These are phyloP conservation scores for Hipparchia sbordonii DNA, from an alignment of 2,888 invertebrate species.

Conservation along the genomic window DNA sequence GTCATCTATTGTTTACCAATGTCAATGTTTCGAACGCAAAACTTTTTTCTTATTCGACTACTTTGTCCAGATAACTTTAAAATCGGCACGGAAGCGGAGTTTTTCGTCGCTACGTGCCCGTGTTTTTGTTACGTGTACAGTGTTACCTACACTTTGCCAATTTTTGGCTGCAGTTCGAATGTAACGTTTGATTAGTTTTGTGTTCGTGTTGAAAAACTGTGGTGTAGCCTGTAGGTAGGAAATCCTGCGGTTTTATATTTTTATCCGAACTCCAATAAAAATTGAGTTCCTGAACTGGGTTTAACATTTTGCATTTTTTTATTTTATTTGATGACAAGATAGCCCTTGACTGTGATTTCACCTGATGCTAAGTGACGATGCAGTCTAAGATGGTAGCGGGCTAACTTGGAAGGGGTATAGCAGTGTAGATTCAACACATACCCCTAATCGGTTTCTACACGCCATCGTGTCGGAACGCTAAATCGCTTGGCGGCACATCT, in stretches of 20 bases:
- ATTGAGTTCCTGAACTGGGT: background rate
- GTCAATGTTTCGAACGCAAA: conserved; percentile 29
- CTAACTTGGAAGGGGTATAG: no score
- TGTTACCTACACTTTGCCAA: conserved; percentile 19
- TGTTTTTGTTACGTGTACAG: conserved; percentile 25
- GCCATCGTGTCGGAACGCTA: no score
- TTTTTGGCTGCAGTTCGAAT: conserved; percentile 22
- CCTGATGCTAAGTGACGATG: no score
- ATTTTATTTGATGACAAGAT: no score
- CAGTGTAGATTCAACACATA: no score
- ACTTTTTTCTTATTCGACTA: conserved; percentile 35
- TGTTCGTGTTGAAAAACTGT: conserved; percentile 15
- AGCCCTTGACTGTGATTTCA: no score
- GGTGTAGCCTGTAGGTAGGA: background rate
- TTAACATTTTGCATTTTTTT: background rate
- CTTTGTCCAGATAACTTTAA: conserved; percentile 37
- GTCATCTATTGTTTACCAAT: background rate
- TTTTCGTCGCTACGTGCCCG: conserved; percentile 33
- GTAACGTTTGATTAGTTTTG: conserved; percentile 23
- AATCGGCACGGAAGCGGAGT: conserved; percentile 35
- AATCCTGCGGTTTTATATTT: conserved; percentile 7
- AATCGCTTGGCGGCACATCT: no score
- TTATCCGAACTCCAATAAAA: background rate
- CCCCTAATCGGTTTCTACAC: no score
- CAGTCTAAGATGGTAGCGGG: no score